Evolutionary conservation across 2,888 invertebrate species (phyloP).

Genomic region (Aleiodes alternator): DNA sequence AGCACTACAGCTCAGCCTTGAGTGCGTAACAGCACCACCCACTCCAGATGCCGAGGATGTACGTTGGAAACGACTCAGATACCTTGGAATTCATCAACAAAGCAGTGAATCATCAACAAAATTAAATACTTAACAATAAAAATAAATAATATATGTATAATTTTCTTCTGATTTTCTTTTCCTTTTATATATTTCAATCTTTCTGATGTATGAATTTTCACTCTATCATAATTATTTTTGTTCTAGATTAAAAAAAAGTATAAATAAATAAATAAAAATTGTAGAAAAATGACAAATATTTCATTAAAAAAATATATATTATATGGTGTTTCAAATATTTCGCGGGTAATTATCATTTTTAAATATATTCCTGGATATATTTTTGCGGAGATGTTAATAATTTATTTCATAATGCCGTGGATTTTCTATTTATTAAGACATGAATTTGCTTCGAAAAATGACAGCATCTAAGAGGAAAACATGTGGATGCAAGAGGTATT

Average conservation of each 20-base stretch:
- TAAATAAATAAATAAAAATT: not conserved
- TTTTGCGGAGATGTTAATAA: not conserved
- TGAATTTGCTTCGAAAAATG: constrained; percentile 24
- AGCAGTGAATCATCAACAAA: constrained; percentile 67
- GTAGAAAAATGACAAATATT: constrained; percentile 17
- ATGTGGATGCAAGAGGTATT: not conserved
- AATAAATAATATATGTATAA: too few relatives aligned
- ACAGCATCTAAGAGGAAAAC: constrained; percentile 10
- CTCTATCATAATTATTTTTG: constrained; percentile 8
- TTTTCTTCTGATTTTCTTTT: constrained; percentile 12
- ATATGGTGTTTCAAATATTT: not conserved
- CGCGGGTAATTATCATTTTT: too few relatives aligned
- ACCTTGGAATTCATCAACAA: constrained; percentile 61
- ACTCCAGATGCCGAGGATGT: constrained; percentile 72
- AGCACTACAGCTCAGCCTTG: constrained; percentile 77
- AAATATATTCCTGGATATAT: not conserved
- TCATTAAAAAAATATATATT: constrained; percentile 1
- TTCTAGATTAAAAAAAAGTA: not conserved
- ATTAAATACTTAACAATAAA: constrained; percentile 69
- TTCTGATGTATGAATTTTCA: not conserved
- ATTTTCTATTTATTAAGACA: constrained; percentile 24
- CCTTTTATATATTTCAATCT: constrained; percentile 13
- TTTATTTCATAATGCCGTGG: not conserved
- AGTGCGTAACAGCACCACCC: constrained; percentile 71
- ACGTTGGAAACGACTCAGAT: constrained; percentile 67